A percentile compares a stretch with the other conserved stretches of the same genome.
Conservation (phyloP, 1,140 invertebrate genomes). For the Panulirus ornatus region DNA sequence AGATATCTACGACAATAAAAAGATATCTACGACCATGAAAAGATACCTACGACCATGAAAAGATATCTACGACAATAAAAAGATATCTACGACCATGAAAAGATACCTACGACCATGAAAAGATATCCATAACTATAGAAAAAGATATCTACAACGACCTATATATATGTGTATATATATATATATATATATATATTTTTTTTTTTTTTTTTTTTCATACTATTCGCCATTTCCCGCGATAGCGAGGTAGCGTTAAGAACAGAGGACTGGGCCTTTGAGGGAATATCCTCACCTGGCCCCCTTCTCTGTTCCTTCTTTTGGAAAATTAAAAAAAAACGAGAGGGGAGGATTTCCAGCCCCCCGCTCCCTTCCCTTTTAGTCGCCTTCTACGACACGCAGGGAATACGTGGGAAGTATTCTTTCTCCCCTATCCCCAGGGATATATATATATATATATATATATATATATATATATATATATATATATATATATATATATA, state of each 20-base stretch:
- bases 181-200: slow-evolving; percentile 49
- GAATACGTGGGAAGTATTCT: no score
- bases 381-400: no score
- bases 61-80: slow-evolving; percentile 36
- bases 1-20: not conserved
- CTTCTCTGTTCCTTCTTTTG: no score
- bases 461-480: not conserved
- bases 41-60: slow-evolving; percentile 29
- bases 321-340: no score
- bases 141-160: slow-evolving; percentile 35
- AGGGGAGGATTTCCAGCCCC: no score
- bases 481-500: slow-evolving; percentile 5
- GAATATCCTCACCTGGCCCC: no score
- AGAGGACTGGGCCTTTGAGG: no score
- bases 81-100: slow-evolving; percentile 32
- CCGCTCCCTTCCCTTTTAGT: no score
- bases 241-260: no score
- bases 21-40: slow-evolving; percentile 26
- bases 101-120: slow-evolving; percentile 8
- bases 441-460: slow-evolving; percentile 55
- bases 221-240: no score
- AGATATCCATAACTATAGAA: slow-evolving; percentile 23
- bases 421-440: no score
- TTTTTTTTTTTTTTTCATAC: no score
- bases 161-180: slow-evolving; percentile 52